phyloP scores from a whole-genome alignment of 2,888 invertebrate species.

The Melanophora roralis region DNA sequence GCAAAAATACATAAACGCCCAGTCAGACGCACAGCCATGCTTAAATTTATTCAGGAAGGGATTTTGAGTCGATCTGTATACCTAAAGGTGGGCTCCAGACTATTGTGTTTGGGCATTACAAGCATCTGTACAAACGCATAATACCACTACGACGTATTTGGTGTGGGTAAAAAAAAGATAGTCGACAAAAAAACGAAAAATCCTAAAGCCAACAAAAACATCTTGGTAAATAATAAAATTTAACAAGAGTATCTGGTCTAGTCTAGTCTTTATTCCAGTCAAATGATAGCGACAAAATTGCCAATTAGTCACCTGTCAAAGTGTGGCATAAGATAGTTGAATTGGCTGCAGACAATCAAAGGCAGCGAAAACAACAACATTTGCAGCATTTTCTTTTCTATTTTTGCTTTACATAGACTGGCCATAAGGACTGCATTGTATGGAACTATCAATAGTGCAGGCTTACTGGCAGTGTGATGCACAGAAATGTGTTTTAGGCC shows the following conservation, averaged over 20 bases:
- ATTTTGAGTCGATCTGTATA: no score
- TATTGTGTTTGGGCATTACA: no score
- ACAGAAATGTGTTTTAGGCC: neutral
- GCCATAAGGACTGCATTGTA: neutral
- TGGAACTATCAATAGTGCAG: neutral
- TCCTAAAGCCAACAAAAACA: neutral
- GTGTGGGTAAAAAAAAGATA: neutral
- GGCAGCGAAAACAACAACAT: conserved; percentile 8
- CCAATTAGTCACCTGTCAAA: conserved; percentile 62
- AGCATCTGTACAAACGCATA: no score
- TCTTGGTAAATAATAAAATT: neutral
- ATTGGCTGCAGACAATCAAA: conserved; percentile 35
- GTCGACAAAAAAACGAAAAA: neutral
- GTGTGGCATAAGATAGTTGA: conserved; percentile 49
- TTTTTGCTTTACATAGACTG: neutral
- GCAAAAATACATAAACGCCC: no score
- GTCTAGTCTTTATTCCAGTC: conserved; percentile 37
- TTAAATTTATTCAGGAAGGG: no score
- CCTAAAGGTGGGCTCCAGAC: no score
- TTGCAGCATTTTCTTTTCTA: neutral
- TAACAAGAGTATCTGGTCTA: conserved; percentile 19
- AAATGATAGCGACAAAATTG: conserved; percentile 60
- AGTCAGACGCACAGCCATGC: no score
- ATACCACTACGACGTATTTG: no score
- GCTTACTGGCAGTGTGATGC: neutral